Percentiles rank a stretch among this genome's conserved stretches.
Conservation (phyloP, 2,797 vertebrate genomes). For the Acropternis orthonyx region DNA sequence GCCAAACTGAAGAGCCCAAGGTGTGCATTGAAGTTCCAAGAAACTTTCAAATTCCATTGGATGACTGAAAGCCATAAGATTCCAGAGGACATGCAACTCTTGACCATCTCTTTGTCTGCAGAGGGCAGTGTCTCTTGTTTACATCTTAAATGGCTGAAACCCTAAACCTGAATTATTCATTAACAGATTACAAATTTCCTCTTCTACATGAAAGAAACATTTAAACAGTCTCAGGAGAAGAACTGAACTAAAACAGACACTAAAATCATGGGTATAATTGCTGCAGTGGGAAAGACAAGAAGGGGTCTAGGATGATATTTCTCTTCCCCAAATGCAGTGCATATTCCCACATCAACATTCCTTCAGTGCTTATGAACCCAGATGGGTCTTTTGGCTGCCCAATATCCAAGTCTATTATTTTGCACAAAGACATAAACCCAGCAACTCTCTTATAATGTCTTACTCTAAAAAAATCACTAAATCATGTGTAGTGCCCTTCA, state of each 20-base stretch:
- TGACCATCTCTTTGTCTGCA: slow-evolving; percentile 24
- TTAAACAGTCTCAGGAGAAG: background rate
- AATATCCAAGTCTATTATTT: background rate
- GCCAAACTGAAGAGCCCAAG: background rate
- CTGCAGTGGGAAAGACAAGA: background rate
- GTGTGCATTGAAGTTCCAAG: background rate
- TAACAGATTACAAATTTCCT: slow-evolving; percentile 23
- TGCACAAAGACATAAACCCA: background rate
- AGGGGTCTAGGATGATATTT: background rate
- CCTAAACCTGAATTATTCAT: slow-evolving; percentile 33
- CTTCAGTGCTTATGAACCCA: background rate
- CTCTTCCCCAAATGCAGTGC: background rate
- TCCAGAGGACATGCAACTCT: background rate
- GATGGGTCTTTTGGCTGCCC: background rate
- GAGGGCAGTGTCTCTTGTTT: slow-evolving; percentile 42
- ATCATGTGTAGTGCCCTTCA: background rate
- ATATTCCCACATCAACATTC: background rate
- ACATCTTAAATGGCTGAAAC: slow-evolving; percentile 7
- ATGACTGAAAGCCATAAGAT: background rate
- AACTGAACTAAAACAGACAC: background rate
- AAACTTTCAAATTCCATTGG: background rate
- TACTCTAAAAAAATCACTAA: background rate
- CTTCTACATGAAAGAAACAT: background rate
- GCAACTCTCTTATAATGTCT: background rate
- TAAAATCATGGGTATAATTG: background rate